Conservation (phyloP, 2,113 vertebrate species). For the Neogale vison region DNA sequence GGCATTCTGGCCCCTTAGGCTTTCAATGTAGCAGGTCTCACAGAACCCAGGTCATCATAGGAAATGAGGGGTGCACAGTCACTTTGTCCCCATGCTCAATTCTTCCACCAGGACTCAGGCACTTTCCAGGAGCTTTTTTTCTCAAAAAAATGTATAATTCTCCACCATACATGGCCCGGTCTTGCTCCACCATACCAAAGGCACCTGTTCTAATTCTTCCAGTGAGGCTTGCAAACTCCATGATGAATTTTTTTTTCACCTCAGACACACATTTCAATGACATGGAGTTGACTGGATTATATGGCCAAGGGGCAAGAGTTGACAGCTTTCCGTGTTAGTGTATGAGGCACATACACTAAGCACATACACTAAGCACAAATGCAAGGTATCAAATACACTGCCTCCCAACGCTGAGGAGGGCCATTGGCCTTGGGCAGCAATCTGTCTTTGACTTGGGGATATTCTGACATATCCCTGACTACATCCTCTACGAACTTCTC, state of each 20-base stretch:
- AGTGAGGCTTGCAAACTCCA: not conserved
- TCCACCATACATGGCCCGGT: no score
- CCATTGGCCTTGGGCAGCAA: not conserved
- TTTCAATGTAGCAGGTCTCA: not conserved
- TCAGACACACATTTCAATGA: not conserved
- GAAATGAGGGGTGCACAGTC: not conserved
- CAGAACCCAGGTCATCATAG: not conserved
- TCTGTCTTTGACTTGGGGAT: not conserved
- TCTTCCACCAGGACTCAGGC: not conserved
- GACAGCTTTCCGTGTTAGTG: not conserved
- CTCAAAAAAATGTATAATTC: not conserved
- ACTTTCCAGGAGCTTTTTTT: not conserved
- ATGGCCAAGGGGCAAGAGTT: not conserved
- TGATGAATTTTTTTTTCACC: not conserved
- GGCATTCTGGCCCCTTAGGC: not conserved
- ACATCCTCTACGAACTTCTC: not conserved
- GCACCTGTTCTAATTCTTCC: not conserved
- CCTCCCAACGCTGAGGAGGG: not conserved
- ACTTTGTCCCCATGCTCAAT: not conserved
- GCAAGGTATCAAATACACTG: no score
- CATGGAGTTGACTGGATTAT: not conserved
- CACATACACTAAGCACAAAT: no score
- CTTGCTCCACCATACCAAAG: not conserved
- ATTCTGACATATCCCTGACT: not conserved
- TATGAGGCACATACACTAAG: no score